A percentile compares a stretch with the other conserved stretches of the same genome.
These are phyloP conservation scores for Lateolabrax maculatus DNA, from an alignment of 2,797 vertebrate genomes.

Conservation along the genomic window DNA sequence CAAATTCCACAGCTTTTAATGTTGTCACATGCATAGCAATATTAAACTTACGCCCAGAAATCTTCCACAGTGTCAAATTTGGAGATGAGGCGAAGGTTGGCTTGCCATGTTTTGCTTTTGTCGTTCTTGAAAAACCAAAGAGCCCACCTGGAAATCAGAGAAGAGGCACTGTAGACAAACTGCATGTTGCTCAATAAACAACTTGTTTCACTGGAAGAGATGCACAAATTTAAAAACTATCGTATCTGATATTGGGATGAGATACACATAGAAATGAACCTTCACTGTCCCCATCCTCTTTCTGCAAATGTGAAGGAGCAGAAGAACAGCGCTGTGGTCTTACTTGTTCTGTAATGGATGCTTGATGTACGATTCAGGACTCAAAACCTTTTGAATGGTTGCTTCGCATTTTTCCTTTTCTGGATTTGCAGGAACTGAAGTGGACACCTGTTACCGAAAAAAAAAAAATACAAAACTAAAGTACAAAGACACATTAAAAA, in stretches of 20 bases:
- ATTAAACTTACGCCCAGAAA: slow-evolving; percentile 96
- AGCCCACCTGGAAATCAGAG: slow-evolving; percentile 90
- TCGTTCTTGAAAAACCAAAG: slow-evolving; percentile 99
- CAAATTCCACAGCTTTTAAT: too few relatives aligned
- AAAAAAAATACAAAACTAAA: too few relatives aligned
- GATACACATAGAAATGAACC: not conserved
- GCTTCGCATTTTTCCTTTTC: slow-evolving; percentile 90
- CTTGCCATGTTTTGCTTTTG: slow-evolving; percentile 99
- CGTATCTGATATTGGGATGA: not conserved
- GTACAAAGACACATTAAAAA: not conserved
- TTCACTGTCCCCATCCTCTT: not conserved
- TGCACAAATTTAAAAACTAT: not conserved
- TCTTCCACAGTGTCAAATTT: slow-evolving; percentile 99
- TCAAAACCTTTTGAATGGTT: slow-evolving; percentile 88
- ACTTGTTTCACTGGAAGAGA: not conserved
- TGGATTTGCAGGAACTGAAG: slow-evolving; percentile 86
- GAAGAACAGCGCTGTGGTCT: too few relatives aligned
- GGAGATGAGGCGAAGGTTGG: slow-evolving; percentile 97
- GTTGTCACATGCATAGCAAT: not conserved
- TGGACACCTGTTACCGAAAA: slow-evolving; percentile 85
- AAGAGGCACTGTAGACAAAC: not conserved
- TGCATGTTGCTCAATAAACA: not conserved
- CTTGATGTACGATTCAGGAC: slow-evolving; percentile 93
- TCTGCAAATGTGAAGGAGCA: too few relatives aligned
- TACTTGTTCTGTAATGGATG: slow-evolving; percentile 98